Percentiles rank a stretch among this genome's conserved stretches.
These are phyloP conservation scores for Xanthostigma xanthostigma DNA, from an alignment of 2,888 invertebrate species.

Conservation along the genomic window DNA sequence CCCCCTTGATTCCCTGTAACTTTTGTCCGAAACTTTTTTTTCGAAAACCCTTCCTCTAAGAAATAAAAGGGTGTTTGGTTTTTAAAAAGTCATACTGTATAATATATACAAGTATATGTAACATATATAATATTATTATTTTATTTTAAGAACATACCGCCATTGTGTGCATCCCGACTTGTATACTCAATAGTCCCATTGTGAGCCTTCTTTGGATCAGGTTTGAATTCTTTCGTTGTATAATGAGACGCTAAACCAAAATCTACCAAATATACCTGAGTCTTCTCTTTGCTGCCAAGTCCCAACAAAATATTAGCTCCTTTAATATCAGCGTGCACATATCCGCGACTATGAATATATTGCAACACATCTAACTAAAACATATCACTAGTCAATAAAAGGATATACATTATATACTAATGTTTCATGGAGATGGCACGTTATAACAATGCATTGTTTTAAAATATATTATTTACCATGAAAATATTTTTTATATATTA, in stretches of 20 bases:
- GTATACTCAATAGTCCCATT: constrained; percentile 97
- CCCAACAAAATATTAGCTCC: constrained; percentile 84
- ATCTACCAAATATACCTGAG: constrained; percentile 79
- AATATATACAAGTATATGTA: too few species aligned
- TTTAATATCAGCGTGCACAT: constrained; percentile 93
- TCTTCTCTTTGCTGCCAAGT: constrained; percentile 41
- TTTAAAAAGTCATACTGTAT: too few species aligned
- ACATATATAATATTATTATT: constrained; percentile 12
- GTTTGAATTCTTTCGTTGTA: constrained; percentile 64
- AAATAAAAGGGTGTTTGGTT: too few species aligned
- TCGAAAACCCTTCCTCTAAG: too few species aligned
- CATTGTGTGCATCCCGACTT: constrained; percentile 89
- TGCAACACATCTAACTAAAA: constrained; percentile 74
- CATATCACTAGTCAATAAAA: background rate
- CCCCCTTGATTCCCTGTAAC: too few species aligned
- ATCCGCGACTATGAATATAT: constrained; percentile 81
- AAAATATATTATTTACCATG: background rate
- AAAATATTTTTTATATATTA: too few species aligned
- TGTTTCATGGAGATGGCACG: background rate
- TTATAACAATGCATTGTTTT: background rate
- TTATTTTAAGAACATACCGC: constrained; percentile 35
- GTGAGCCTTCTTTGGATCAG: constrained; percentile 83
- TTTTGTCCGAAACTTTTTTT: too few species aligned
- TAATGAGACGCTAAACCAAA: constrained; percentile 78
- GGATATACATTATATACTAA: background rate